Base-by-base conservation (phyloP, 2,113 vertebrate species). In the Emberiza fucata region DNA sequence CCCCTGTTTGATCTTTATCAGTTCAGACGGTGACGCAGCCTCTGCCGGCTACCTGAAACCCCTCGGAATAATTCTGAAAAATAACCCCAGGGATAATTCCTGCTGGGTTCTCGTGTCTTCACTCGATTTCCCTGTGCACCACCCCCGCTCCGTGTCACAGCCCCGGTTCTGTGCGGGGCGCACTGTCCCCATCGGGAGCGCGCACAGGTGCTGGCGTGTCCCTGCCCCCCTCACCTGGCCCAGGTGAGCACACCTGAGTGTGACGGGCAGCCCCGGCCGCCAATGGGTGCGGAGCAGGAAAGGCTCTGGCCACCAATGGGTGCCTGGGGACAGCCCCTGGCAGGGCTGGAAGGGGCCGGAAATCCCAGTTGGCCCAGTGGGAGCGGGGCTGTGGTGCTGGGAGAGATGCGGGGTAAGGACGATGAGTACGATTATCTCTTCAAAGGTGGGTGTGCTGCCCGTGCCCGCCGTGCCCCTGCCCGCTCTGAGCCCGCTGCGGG, bases 371-470 rank as follows among this genome's bases (percentile, higher is more conserved):
- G 8, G 3, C 21, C 40, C 68, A 19, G 90, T 17, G 11, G 17
- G 23, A 56, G 27, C 0, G 9, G 63, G 29, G 64, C 6, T 6
- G 63, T 0, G 72, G 31, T 6, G 21, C 31, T 4, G 54, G 69
- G 56, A 21, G 85, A 86, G 73, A 99, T 99, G 98, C 97, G 97
- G 50, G 97, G 96, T 95, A 98, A 98, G 96, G 98, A 98, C 5
- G 98, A 99, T 75, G 98, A 99, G 37, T 99, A 98, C 42, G 98
- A 99, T 79, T 99, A 98, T 78, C 98, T 99, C n/a, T 99, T 98
- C 85, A 99, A 99, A 98, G 98, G 98, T 98, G 88, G 98, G 98
- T 97, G 0, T 8, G 8, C 29, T 15, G 54, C 17, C 21, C 50
- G 27, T 39, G 39, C 39, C 39, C 39, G 39, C n/a, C n/a, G n/a